phyloP scores from a whole-genome alignment of 2,113 vertebrate species.

The Lota lota region DNA sequence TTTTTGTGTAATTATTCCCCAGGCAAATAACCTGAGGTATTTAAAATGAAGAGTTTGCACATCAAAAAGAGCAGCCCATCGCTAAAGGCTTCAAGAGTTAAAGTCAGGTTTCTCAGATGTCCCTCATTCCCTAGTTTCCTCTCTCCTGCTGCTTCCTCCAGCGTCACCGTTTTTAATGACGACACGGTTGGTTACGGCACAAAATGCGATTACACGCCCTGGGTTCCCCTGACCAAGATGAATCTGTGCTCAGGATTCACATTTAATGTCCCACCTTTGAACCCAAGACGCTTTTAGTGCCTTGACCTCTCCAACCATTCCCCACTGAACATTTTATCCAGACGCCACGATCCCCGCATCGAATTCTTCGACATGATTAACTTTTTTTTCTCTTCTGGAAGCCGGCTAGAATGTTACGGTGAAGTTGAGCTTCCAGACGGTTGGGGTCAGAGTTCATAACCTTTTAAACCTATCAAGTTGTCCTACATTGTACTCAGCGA shows the following conservation, averaged over 20 bases:
- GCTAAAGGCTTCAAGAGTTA: slow-evolving; percentile 50
- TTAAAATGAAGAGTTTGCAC: slow-evolving; percentile 47
- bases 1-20: slow-evolving; percentile 14
- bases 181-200: slow-evolving; percentile 63
- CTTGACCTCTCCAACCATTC: slow-evolving; percentile 64
- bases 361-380: slow-evolving; percentile 42
- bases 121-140: slow-evolving; percentile 57
- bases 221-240: slow-evolving; percentile 68
- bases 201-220: slow-evolving; percentile 68
- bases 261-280: slow-evolving; percentile 66
- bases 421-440: slow-evolving; percentile 19
- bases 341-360: slow-evolving; percentile 60
- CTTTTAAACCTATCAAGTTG: slow-evolving; percentile 21
- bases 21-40: neutral
- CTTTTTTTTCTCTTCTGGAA: slow-evolving; percentile 33
- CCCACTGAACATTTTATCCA: slow-evolving; percentile 56
- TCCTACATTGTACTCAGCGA: slow-evolving; percentile 25
- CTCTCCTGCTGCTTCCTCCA: slow-evolving; percentile 57
- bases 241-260: slow-evolving; percentile 51
- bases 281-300: slow-evolving; percentile 63
- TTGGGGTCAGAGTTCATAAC: slow-evolving; percentile 12
- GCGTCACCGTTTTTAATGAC: slow-evolving; percentile 71
- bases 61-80: slow-evolving; percentile 45
- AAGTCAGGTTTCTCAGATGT: slow-evolving; percentile 44
- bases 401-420: slow-evolving; percentile 41